Conservation (phyloP, 2,797 vertebrate species). For the Natrix natrix region DNA sequence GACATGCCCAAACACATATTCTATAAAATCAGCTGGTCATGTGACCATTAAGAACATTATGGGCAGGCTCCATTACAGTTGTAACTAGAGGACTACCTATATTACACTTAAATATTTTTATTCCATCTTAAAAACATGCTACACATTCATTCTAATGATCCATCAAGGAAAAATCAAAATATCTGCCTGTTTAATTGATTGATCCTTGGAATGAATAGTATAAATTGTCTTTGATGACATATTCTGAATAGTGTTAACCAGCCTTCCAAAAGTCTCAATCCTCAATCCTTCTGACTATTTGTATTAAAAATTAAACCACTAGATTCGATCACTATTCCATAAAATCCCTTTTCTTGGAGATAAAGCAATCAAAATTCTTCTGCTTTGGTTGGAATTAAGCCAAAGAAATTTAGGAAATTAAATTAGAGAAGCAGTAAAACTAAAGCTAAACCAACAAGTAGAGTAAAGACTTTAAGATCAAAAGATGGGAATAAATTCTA, state of each 20-base stretch:
- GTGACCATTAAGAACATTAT: not conserved
- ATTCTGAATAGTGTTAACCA: not conserved
- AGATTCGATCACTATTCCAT: not conserved
- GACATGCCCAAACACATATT: not conserved
- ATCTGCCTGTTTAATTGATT: not conserved
- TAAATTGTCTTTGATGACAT: not conserved
- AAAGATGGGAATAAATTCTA: not conserved
- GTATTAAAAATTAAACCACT: not conserved
- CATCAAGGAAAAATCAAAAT: not conserved
- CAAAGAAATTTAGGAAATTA: not conserved
- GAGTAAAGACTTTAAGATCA: not conserved
- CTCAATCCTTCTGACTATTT: not conserved
- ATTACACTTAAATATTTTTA: not conserved
- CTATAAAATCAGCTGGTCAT: not conserved
- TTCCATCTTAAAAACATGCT: not conserved
- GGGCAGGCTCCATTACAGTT: not conserved
- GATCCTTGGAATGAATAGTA: not conserved
- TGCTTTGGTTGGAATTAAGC: not conserved
- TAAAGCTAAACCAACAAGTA: not conserved
- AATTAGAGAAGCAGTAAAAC: not conserved
- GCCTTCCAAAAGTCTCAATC: not conserved
- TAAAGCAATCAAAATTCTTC: rapidly evolving
- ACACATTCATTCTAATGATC: not conserved
- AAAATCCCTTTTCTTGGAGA: not conserved
- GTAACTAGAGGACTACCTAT: not conserved